These are phyloP conservation scores for Ectropis grisescens DNA, from an alignment of 1,140 invertebrate species.

Conservation along the genomic window DNA sequence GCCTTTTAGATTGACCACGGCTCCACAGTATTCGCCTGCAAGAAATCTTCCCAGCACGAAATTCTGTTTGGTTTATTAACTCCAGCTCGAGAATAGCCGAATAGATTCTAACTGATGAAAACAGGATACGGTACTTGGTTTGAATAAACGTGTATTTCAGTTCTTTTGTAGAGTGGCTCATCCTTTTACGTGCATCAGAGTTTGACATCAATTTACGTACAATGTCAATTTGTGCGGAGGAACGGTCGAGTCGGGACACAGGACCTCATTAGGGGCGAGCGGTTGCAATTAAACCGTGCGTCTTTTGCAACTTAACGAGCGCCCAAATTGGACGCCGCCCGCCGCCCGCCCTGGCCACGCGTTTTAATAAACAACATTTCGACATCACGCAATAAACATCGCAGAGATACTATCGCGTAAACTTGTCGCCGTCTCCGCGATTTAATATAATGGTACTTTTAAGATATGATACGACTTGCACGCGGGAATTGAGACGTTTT, in stretches of 20 bases:
- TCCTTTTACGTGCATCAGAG: too few species aligned
- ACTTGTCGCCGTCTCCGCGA: too few species aligned
- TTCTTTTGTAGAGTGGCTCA: too few species aligned
- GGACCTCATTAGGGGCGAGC: slow-evolving; percentile 58
- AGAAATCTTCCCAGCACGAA: slow-evolving; percentile 8
- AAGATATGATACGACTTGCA: too few species aligned
- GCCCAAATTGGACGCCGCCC: slow-evolving; percentile 42
- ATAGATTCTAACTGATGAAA: too few species aligned
- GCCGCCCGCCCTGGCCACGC: slow-evolving; percentile 36
- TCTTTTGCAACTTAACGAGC: slow-evolving; percentile 62
- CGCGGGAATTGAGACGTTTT: too few species aligned
- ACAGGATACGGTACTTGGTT: too few species aligned
- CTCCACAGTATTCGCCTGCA: slow-evolving; percentile 5
- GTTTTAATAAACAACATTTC: slow-evolving; percentile 38
- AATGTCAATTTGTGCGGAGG: slow-evolving; percentile 58
- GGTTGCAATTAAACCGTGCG: slow-evolving; percentile 59
- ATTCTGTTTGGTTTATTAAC: too few species aligned
- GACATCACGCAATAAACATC: slow-evolving; percentile 31
- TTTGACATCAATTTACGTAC: slow-evolving; percentile 50
- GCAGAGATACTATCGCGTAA: too few species aligned
- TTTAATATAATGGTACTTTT: too few species aligned
- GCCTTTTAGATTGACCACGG: slow-evolving; percentile 15
- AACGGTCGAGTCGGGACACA: slow-evolving; percentile 41
- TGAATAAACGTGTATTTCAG: too few species aligned
- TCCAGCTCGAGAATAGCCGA: too few species aligned